Base-by-base conservation (phyloP, 2,888 invertebrate species). In the Saturnia pavonia region DNA sequence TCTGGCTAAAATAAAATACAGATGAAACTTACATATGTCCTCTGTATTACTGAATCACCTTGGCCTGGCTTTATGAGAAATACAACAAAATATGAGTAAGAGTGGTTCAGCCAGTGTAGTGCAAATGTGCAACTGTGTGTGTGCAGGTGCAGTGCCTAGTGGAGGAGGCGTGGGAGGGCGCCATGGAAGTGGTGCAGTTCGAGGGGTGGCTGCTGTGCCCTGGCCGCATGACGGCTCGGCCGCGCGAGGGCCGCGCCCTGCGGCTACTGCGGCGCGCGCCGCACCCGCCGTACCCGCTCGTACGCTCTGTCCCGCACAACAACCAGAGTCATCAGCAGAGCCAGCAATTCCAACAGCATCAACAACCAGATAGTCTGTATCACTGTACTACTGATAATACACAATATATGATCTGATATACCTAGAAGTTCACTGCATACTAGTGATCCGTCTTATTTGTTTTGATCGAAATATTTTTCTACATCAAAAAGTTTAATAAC, bases 271-370 rank as follows among this genome's bases (percentile, higher is more conserved):
- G 97, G 42, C 95, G 98, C 73, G 95, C 96, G 51, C 96, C 96
- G 78, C 97, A 97, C 89, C 97, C 97, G 40, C 97, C 97, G 57
- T 98, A 97, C 94, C 97, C 98, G 71, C 91, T 97, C 79, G 96
- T 97, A 22, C 96, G 95, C 95, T 70, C 88, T 94, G 68, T 68
- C 51, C 76, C 79, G 57, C 78, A 68, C 80, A 80, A 54, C 79
- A 73, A 9, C 76, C 71, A 27, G 71, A 72, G 54, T 75, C 77
- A 68, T 78, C 77, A 12, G 34, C 72, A 66, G 57, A 69, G 45
- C 80, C 71, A 9, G 77, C 70, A 57, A 22, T 25, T 16, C 9
- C 57, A 57, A 57, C 25, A 22, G 19, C 60, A 16, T 11, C 60
- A 25, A 34, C 60, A 27, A 1, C 14, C 12, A 16, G 63, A 27